Base-by-base conservation (phyloP, 1,140 invertebrate genomes). In the Calosoma granatense region DNA sequence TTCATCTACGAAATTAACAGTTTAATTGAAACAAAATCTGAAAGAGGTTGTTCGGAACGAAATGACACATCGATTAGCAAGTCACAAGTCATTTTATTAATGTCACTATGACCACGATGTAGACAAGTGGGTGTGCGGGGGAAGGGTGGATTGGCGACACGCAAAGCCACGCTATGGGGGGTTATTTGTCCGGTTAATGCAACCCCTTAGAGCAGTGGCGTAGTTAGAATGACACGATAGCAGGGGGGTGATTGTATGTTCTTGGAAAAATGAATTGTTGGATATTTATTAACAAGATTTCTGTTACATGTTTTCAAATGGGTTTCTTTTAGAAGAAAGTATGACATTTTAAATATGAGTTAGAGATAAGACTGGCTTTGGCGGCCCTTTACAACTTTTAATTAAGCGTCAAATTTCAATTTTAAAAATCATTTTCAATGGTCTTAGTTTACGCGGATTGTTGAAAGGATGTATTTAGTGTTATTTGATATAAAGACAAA, bases 41-140 rank as follows among this genome's bases (percentile, higher is more conserved):
- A 4, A 47, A 47, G 41, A 47, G 41, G 41, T 47, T 47, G 41
- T 47, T 47, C 9, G 41, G 9, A 11, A 47, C 41, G 41, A 47
- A 47, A 17, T 47, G 41, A 47, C 41, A 47, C 41, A 47, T 47
- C 41, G 41, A 47, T 47, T 47, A 47, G 41, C 41, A 47, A 47
- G 41, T 47, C 41, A 47, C 41, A 47, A 47, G 41, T 47, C 41
- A 47, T 17, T 47, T 47, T 47, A 47, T 47, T 47, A 47, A 47
- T 47, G 41, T 47, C 41, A 47, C 41, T 47, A 36, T 36, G 41
- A 47, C 6, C 6, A 17, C 41, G 4, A 47, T 17, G 41, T 6
- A 9, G 17, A 17, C 17, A 17, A 12, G 17, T 47, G 41, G 41
- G 15, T 17, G 15, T 11, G 9, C 3, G 9, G 15, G 17, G 6